A percentile compares a stretch with the other conserved stretches of the same genome.
Conservation (phyloP, 2,888 invertebrate genomes). For the Corythucha ciliata region DNA sequence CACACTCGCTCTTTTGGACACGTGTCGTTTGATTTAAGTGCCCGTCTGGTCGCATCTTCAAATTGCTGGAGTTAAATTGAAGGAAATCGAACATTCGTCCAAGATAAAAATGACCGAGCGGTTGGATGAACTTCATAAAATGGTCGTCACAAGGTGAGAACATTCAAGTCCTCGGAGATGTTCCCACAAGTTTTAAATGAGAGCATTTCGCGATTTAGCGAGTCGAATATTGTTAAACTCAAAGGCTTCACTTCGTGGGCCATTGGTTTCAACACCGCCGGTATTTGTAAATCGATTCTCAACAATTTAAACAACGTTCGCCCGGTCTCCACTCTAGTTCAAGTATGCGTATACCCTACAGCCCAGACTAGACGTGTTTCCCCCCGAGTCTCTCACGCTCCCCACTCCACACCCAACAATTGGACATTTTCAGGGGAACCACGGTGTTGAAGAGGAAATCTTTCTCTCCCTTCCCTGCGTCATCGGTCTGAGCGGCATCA, state of each 20-base stretch:
- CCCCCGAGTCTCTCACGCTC: too few relatives aligned
- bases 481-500: constrained; percentile 54
- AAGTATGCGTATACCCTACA: too few relatives aligned
- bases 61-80: constrained; percentile 75
- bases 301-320: constrained; percentile 65
- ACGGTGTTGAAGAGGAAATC: constrained; percentile 70
- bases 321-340: constrained; percentile 66
- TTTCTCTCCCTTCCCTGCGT: constrained; percentile 78
- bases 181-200: too few relatives aligned
- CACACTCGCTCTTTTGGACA: too few relatives aligned
- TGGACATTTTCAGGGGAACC: constrained; percentile 55
- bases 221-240: constrained; percentile 75
- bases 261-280: constrained; percentile 68
- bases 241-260: constrained; percentile 92
- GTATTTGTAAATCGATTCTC: constrained; percentile 56
- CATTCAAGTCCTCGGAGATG: too few relatives aligned
- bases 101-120: constrained; percentile 61
- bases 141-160: constrained; percentile 63
- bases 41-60: constrained; percentile 68
- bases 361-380: too few relatives aligned
- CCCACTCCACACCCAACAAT: neutral
- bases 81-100: constrained; percentile 53
- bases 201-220: too few relatives aligned
- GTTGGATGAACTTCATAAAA: constrained; percentile 67
- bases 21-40: constrained; percentile 25